Base-by-base conservation (phyloP, 2,888 invertebrate genomes). In the Litoditis marina region DNA sequence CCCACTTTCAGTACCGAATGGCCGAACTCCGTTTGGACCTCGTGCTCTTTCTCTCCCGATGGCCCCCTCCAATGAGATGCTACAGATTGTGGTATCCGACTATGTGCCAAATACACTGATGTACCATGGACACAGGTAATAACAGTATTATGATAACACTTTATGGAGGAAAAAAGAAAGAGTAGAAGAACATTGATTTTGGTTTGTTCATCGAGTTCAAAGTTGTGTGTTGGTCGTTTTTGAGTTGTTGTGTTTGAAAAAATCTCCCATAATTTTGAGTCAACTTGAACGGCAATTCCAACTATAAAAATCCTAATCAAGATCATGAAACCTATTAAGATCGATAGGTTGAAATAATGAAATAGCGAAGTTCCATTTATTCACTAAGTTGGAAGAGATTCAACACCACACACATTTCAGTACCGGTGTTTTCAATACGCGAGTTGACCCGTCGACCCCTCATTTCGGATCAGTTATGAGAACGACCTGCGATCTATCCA, bases 401-500 rank as follows among this genome's bases (percentile, higher is more conserved):
- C 27, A 27, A 39, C 16, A 31, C 8, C 5, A 7, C 5, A 42
- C 42, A n/a, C 8, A n/a, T 34, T 2, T 36, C 25, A 77, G 77
- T 11, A 74, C 74, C 42, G 78, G 78, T 36, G 66, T 81, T 13
- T 81, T 81, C 71, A 78, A 81, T 65, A 81, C 81, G 7, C 65
- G 78, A 22, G 73, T 81, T 49, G 81, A 82, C 57, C 76, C 79
- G 25, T 72, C 61, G 6, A 82, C 81, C 6, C 79, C 81, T 44
- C 80, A 81, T 53, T 76, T 81, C 51, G 81, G 81, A 13, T 68
- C 81, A 11, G 77, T 81, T n/a, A 81, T 81, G 81, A 67, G 77
- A 46, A 80, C 81, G 2, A 70, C 78, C 7, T 79, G 79, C 57
- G 73, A 76, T 68, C 52, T 76, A 28, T 71, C 73, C 31, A 69